Percentiles rank a stretch among this genome's conserved stretches.
These are phyloP conservation scores for Argyrosomus japonicus DNA, from an alignment of 2,113 vertebrate species.

Conservation along the genomic window DNA sequence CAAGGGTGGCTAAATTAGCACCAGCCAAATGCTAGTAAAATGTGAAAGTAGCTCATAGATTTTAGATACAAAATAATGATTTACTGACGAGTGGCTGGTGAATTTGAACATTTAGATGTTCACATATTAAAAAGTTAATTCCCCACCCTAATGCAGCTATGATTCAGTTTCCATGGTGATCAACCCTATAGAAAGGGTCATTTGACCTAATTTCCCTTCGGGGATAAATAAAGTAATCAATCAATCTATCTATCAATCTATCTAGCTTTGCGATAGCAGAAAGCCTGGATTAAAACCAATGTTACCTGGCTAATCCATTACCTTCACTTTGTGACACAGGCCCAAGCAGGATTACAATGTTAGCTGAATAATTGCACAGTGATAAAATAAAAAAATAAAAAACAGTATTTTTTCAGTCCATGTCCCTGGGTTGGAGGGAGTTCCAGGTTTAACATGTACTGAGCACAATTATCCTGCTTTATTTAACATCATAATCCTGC, in stretches of 20 bases:
- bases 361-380: slow-evolving; percentile 51
- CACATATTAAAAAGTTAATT: too few species aligned
- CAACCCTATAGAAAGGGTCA: slow-evolving; percentile 3
- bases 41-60: too few species aligned
- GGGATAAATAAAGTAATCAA: too few species aligned
- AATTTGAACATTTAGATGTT: too few species aligned
- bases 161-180: slow-evolving; percentile 53
- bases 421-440: slow-evolving; percentile 1
- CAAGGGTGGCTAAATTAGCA: too few species aligned
- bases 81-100: too few species aligned
- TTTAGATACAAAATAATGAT: too few species aligned
- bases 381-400: slow-evolving; percentile 20
- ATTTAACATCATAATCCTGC: slow-evolving; percentile 56
- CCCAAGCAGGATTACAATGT: slow-evolving; percentile 58
- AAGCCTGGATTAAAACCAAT: slow-evolving; percentile 43
- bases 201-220: too few species aligned
- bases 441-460: slow-evolving; percentile 42
- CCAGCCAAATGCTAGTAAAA: too few species aligned
- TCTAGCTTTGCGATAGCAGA: slow-evolving; percentile 1
- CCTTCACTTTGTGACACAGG: slow-evolving; percentile 64
- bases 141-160: not conserved
- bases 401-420: slow-evolving; percentile 15
- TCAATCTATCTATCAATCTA: too few species aligned
- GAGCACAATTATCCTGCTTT: slow-evolving; percentile 55
- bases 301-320: slow-evolving; percentile 29